Base-by-base conservation (phyloP, 2,888 invertebrate genomes). In the Stomorhina lunata region DNA sequence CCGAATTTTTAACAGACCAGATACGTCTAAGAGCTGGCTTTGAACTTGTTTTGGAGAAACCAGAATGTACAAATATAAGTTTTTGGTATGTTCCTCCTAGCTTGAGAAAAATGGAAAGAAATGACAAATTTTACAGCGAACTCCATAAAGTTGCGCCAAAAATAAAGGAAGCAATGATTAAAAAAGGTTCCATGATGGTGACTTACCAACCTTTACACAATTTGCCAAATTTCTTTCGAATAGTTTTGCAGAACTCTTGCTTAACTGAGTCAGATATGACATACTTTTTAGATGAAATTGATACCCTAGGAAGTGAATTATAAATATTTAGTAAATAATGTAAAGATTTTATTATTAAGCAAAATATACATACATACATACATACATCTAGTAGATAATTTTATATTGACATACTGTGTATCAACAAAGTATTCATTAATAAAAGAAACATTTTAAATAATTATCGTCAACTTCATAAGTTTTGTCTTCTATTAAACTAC, bases 141-240 rank as follows among this genome's bases (percentile, higher is more conserved):
- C 90, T 97, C 61, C 94, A 96, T 89, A 94, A 93, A 91, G 94
- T 99, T 50, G 98, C 98, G 0, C 98, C 99, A 0, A 95, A 95
- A 91, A 95, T 99, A 85, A 99, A 99, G 90, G 98, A 98, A 87
- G 92, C 94, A 75, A 99, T 99, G 99, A 97, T 98, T 93, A 95
- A 96, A 90, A 95, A 95, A 89, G 99, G 99, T 29, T 95, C 95
- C 57, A 97, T 98, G 95, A 96, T 99, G 95, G 95, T 99, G 84
- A 98, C 98, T 55, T 99, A 99, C 90, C 99, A 99, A 88, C 97
- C 98, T 0, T 93, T 97, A 85, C 94, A 95, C 71, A 92, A 94
- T 66, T 92, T 95, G 80, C 97, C 97, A 0, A 99, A 99, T 92
- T 99, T 99, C 93, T 99, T 99, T 93, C 93, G 99, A 80, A 94